Evolutionary conservation across 2,888 invertebrate genomes (phyloP).

Genomic region (Lagria hirta): DNA sequence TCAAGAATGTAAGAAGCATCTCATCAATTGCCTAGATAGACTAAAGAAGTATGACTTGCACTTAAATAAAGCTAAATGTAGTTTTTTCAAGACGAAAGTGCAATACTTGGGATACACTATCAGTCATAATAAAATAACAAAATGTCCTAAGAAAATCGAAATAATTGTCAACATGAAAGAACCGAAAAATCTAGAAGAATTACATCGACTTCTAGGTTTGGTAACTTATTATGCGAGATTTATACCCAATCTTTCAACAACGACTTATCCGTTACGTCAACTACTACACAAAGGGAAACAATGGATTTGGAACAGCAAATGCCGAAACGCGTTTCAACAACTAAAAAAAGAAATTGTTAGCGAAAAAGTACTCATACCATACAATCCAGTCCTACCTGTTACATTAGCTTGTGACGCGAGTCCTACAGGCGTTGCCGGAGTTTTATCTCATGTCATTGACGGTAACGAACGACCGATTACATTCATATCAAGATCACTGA

Average conservation of each 20-base stretch:
- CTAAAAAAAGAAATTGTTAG: constrained; percentile 28
- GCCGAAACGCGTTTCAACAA: background rate
- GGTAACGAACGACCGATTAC: constrained; percentile 37
- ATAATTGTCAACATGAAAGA: background rate
- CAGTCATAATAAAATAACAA: background rate
- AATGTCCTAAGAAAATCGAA: constrained; percentile 3
- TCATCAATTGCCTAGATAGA: constrained; percentile 6
- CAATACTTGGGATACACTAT: constrained; percentile 4
- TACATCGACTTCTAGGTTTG: constrained; percentile 2
- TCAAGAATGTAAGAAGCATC: constrained; percentile 23
- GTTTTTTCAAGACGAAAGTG: constrained; percentile 1
- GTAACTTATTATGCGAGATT: constrained; percentile 7
- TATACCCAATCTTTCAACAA: constrained; percentile 9
- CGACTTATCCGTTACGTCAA: constrained; percentile 1
- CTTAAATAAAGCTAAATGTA: constrained; percentile 5
- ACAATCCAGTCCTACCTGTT: constrained; percentile 33
- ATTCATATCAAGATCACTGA: constrained; percentile 29
- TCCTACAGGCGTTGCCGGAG: constrained; percentile 42
- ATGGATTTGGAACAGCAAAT: constrained; percentile 1
- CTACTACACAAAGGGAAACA: constrained; percentile 1
- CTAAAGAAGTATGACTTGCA: constrained; percentile 5
- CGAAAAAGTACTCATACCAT: constrained; percentile 34
- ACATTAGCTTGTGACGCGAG: constrained; percentile 45
- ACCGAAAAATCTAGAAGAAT: constrained; percentile 8
- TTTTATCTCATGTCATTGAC: constrained; percentile 41